Base-by-base conservation (phyloP, 2,888 invertebrate species). In the Pristionchus arcanus region DNA sequence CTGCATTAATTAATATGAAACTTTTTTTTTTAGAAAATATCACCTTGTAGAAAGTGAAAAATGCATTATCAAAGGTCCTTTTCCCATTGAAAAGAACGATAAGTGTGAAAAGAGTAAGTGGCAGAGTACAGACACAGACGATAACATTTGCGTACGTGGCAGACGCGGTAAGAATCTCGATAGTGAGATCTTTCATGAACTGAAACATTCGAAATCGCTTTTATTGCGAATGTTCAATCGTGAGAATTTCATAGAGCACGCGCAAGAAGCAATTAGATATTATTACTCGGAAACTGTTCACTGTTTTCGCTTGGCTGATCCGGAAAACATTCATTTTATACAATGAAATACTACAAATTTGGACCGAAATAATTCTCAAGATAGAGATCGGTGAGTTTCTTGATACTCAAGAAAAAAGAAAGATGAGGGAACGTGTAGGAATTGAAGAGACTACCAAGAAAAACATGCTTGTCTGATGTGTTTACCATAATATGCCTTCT, bases 11-110 rank as follows among this genome's bases (percentile, higher is more conserved):
- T 25, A 19, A 13, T 9, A 55, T 66, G n/a, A 9, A 28, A 7
- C 4, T 28, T 2, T n/a, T 9, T 74, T 74, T 15, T 16, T 77
- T 37, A 21, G 25, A 2, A 42, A 19, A 4, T 37, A 2, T 21
- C 25, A 77, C 74, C n/a, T 77, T 77, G 42, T 42, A 77, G 37
- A 77, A 42, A 21, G 74, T 77, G 42, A 77, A 77, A 21, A 77
- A 77, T 25, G 74, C 74, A 77, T 68, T 68, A 31, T 7, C 31
- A 34, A 34, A 68, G 25, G 63, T 63, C n/a, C n/a, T n/a, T 11
- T 63, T 63, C 11, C 25, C 63, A 4, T n/a, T n/a, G n/a, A 63
- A n/a, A 0, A 63, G 9, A 21, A 7, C n/a, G n/a, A 63, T 63
- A n/a, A 63, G 63, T 63, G 63, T 63, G 63, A 63, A 63, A 1